phyloP scores from a whole-genome alignment of 2,888 invertebrate species.

The Drosophila acutilabella region DNA sequence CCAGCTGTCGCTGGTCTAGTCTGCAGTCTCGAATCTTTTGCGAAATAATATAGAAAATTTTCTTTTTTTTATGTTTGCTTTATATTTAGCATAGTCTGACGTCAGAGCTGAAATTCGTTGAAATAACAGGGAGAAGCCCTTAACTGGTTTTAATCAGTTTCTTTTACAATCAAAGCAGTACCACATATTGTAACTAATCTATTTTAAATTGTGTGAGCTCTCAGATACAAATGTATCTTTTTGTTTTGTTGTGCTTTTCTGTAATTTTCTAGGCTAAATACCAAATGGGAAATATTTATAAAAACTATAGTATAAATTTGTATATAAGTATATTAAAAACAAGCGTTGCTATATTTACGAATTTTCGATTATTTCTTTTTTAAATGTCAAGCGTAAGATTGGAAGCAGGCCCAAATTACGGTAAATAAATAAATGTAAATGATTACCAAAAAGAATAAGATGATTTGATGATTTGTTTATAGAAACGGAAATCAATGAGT shows the following conservation, averaged over 20 bases:
- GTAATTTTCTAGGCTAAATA: neutral
- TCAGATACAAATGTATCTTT: slow-evolving; percentile 6
- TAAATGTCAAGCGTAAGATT: slow-evolving; percentile 74
- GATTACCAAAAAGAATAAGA: slow-evolving; percentile 8
- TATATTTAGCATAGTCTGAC: slow-evolving; percentile 46
- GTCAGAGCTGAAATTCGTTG: slow-evolving; percentile 35
- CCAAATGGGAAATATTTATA: too few relatives aligned
- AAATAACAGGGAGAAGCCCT: slow-evolving; percentile 40
- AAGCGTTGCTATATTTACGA: slow-evolving; percentile 58
- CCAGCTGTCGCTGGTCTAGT: slow-evolving; percentile 51
- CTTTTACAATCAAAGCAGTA: slow-evolving; percentile 2
- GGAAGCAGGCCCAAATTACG: slow-evolving; percentile 70
- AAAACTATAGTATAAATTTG: neutral
- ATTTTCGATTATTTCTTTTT: slow-evolving; percentile 50
- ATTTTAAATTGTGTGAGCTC: neutral
- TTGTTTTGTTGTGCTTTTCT: neutral
- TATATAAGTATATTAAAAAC: slow-evolving; percentile 24
- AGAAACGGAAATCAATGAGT: slow-evolving; percentile 38
- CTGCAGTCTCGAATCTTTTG: slow-evolving; percentile 26
- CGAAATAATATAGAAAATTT: slow-evolving; percentile 9
- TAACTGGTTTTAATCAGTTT: slow-evolving; percentile 54
- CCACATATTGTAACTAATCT: slow-evolving; percentile 8
- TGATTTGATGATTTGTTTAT: slow-evolving; percentile 4
- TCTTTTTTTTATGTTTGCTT: neutral
- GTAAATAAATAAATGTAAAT: slow-evolving; percentile 54